phyloP scores from a whole-genome alignment of 1,140 invertebrate genomes.

The Drosophila murphyi region DNA sequence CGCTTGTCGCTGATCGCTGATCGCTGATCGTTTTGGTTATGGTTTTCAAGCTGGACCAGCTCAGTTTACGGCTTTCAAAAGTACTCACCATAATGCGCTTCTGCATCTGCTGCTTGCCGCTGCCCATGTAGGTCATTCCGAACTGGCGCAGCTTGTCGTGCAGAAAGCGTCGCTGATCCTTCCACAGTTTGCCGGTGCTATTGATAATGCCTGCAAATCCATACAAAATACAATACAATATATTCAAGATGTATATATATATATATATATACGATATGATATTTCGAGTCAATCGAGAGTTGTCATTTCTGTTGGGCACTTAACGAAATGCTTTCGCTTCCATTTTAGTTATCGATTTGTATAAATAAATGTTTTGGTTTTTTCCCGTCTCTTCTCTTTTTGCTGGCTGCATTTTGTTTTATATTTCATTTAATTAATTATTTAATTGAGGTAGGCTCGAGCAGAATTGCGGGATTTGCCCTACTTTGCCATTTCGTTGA shows the following conservation, averaged over 20 bases:
- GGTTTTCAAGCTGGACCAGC: too few relatives aligned
- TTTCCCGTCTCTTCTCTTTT: slow-evolving; percentile 8
- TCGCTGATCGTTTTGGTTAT: too few relatives aligned
- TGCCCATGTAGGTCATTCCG: slow-evolving; percentile 93
- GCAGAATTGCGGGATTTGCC: slow-evolving; percentile 1
- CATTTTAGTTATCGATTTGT: neutral
- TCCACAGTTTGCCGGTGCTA: slow-evolving; percentile 95
- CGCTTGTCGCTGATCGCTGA: too few relatives aligned
- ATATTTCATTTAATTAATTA: slow-evolving; percentile 54
- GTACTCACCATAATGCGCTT: slow-evolving; percentile 91
- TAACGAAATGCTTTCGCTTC: neutral
- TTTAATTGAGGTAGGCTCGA: slow-evolving; percentile 73
- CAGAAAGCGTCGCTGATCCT: slow-evolving; percentile 95
- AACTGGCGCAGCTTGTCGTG: slow-evolving; percentile 95
- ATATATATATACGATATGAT: neutral
- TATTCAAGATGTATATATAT: too few relatives aligned
- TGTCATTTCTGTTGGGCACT: neutral
- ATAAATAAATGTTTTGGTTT: slow-evolving; percentile 1
- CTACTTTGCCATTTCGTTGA: slow-evolving; percentile 11
- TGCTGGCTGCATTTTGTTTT: slow-evolving; percentile 2
- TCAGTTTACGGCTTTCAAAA: too few relatives aligned
- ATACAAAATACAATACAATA: neutral
- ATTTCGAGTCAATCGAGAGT: neutral
- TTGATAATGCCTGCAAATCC: slow-evolving; percentile 92
- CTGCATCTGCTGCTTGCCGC: slow-evolving; percentile 93